Evolutionary conservation across 2,888 invertebrate genomes (phyloP), one percentile per base, ranked within the genome.

Genomic region (Philhelius pedissequus): DNA sequence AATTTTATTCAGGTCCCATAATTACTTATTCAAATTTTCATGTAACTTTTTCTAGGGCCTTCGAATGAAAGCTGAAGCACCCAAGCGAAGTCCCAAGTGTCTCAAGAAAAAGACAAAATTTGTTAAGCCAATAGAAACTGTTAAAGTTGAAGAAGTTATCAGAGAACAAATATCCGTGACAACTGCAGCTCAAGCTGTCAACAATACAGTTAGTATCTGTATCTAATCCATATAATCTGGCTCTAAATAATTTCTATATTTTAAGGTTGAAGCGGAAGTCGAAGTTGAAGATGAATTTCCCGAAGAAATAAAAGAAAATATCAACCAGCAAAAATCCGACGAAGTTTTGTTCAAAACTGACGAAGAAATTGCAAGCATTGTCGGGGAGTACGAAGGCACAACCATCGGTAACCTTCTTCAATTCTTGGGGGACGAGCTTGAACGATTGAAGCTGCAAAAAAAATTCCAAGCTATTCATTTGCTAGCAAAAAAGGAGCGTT

Each of bases 401-500:
- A 94, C 95, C 0, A 93, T 96, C 9, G 94, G 95, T 0, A 94
- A 95, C 8, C 93, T 96, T 30, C 92, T 97, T 81, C 95, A 94
- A 87, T 95, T 94, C 90, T 91, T 97, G 15, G 94, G 95, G 89
- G 95, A 97, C 89, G 97, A 97, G 91, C 92, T 97, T 86, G 90
- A 94, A 11, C 93, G 96, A 11, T 91, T 97, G 1, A 93, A 95
- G 83, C 96, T 96, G 87, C 97, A 97, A 89, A 93, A 96, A 6
- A 93, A 94, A 76, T 94, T 96, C 13, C 97, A 97, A 87, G 96
- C 96, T 0, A 94, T 95, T 89, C 94, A 95, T 27, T 92, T 97
- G 87, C 91, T 97, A 43, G 96, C 96, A 0, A 96, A 97, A 88
- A 93, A 96, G 32, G 95, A 96, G 88, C 93, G 96, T 86, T 92